Percentiles rank a stretch among this genome's conserved stretches.
phyloP scores from a whole-genome alignment of 2,113 vertebrate genomes.

The Cettia cetti region DNA sequence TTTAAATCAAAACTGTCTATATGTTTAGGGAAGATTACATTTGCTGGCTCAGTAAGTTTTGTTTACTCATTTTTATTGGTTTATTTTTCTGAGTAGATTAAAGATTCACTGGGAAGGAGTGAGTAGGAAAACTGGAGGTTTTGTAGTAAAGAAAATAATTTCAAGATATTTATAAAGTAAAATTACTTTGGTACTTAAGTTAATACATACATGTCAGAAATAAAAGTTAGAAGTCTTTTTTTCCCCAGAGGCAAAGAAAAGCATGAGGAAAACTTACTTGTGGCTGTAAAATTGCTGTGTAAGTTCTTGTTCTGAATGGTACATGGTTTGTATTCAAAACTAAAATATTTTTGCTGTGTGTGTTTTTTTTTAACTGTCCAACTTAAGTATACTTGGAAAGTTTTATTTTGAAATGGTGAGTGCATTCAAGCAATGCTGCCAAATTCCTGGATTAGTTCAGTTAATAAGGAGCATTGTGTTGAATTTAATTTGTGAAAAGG shows the following conservation, averaged over 20 bases:
- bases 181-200: not conserved
- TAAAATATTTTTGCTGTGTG: not conserved
- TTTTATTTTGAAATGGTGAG: not conserved
- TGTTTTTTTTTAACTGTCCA: not conserved
- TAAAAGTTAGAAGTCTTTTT: not conserved
- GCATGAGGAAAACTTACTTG: not conserved
- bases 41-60: not conserved
- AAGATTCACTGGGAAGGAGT: not conserved
- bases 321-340: not conserved
- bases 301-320: not conserved
- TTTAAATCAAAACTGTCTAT: not conserved
- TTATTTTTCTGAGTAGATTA: not conserved
- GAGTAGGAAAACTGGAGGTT: not conserved
- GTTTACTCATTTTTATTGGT: not conserved
- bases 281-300: not conserved
- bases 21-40: not conserved
- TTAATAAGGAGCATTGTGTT: not conserved
- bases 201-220: not conserved
- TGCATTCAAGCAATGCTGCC: not conserved
- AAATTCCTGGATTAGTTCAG: slow-evolving; percentile 5
- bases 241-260: not conserved
- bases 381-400: not conserved
- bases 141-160: not conserved
- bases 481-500: not conserved
- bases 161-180: not conserved